phyloP scores from a whole-genome alignment of 2,113 vertebrate genomes.

The Silurus asotus region DNA sequence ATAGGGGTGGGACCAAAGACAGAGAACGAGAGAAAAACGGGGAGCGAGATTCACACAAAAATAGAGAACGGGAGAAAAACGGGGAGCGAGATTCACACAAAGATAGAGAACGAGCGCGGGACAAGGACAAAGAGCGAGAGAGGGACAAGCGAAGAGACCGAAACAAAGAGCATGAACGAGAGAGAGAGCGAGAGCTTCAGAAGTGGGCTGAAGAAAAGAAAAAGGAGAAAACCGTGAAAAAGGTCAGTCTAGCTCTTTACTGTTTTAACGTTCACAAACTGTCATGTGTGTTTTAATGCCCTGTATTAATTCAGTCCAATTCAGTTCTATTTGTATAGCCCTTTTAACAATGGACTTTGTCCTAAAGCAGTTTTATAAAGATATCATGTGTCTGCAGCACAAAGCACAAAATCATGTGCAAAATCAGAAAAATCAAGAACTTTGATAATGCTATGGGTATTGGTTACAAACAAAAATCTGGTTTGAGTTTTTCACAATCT shows the following conservation, averaged over 20 bases:
- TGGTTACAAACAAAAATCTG: no score
- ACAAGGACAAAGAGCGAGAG: slow-evolving; percentile 42
- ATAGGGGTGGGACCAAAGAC: slow-evolving; percentile 62
- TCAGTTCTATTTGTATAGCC: no score
- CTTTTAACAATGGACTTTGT: no score
- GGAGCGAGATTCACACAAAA: slow-evolving; percentile 59
- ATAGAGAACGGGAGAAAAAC: slow-evolving; percentile 68
- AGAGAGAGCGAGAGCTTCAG: not conserved
- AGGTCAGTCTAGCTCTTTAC: slow-evolving; percentile 52
- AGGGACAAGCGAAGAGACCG: slow-evolving; percentile 23
- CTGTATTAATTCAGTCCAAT: not conserved
- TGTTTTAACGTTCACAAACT: not conserved
- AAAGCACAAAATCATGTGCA: not conserved
- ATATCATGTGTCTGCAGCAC: no score
- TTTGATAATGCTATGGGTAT: no score
- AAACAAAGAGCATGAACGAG: slow-evolving; percentile 56
- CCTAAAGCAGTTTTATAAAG: no score
- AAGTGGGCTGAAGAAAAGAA: slow-evolving; percentile 47
- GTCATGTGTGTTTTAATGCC: not conserved
- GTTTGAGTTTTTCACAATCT: no score
- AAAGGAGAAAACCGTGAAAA: slow-evolving; percentile 47
- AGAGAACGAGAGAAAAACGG: slow-evolving; percentile 53
- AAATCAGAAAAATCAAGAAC: not conserved
- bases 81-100: slow-evolving; percentile 37
- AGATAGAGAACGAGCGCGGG: slow-evolving; percentile 72